These are phyloP conservation scores for Microchrysa polita DNA, from an alignment of 2,888 invertebrate genomes.

Conservation along the genomic window DNA sequence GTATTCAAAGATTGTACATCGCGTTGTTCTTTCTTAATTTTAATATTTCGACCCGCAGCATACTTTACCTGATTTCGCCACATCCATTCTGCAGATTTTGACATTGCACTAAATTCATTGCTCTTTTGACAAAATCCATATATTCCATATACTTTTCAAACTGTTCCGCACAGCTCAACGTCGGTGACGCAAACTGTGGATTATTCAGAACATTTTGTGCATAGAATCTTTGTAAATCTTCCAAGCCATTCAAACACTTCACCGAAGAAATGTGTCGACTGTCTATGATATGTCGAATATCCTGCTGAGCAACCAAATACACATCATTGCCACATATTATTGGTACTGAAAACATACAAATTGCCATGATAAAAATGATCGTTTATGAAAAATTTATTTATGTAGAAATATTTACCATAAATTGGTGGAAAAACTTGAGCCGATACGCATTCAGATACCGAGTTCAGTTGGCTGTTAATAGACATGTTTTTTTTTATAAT, in stretches of 20 bases:
- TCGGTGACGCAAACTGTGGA: background rate
- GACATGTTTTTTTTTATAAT: conserved; percentile 27
- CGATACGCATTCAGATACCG: conserved; percentile 12
- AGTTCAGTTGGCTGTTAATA: conserved; percentile 28
- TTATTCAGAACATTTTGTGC: background rate
- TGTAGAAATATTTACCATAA: conserved; percentile 1
- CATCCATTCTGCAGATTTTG: conserved; percentile 16
- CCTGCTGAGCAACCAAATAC: conserved; percentile 58
- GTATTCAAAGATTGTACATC: no score
- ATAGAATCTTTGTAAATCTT: conserved; percentile 2
- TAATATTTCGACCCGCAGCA: no score
- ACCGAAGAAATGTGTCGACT: conserved; percentile 54
- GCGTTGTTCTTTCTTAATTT: no score
- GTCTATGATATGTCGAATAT: conserved; percentile 58
- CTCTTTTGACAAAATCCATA: conserved; percentile 6
- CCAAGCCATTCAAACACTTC: conserved; percentile 47
- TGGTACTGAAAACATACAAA: conserved; percentile 54
- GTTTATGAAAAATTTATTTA: conserved; percentile 5
- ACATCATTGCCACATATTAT: conserved; percentile 57
- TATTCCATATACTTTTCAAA: background rate
- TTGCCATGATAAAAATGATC: background rate
- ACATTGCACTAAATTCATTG: conserved; percentile 12
- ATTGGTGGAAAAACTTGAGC: conserved; percentile 24
- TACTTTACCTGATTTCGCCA: no score
- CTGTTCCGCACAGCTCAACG: background rate